Evolutionary conservation across 2,113 vertebrate species (phyloP).

Genomic region (Gavia stellata): DNA sequence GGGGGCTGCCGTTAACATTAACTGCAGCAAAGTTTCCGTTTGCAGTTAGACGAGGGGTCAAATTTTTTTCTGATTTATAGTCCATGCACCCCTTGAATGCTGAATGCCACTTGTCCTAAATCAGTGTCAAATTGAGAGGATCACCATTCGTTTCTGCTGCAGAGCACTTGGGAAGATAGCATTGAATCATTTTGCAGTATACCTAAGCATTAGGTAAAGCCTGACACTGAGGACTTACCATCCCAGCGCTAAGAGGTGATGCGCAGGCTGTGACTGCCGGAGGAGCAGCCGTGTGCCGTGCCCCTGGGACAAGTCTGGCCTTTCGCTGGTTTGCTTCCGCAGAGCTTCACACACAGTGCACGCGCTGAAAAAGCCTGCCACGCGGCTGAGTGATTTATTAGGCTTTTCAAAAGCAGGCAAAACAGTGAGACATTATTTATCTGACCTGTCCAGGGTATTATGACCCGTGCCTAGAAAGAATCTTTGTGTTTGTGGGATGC

Average conservation of each 20-base stretch:
- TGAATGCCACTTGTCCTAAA: background rate
- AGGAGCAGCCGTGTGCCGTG: background rate
- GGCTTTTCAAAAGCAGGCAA: background rate
- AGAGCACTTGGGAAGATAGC: background rate
- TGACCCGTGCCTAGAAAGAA: background rate
- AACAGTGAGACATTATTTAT: background rate
- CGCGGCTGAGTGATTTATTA: background rate
- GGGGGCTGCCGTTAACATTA: background rate
- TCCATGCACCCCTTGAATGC: background rate
- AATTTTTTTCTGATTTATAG: background rate
- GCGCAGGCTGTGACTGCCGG: background rate
- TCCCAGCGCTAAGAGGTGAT: background rate
- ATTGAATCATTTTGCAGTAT: background rate
- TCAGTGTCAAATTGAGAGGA: background rate
- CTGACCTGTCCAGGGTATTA: background rate
- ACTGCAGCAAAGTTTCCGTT: background rate
- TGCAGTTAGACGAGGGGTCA: background rate
- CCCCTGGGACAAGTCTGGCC: background rate
- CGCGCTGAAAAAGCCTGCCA: background rate
- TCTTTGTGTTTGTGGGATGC: background rate
- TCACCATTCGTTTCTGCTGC: background rate
- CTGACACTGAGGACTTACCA: background rate
- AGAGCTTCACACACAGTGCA: background rate
- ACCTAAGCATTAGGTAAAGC: background rate
- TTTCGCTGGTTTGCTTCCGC: background rate